Conservation (phyloP, 2,113 vertebrate genomes). For the Syngnathus scovelli region DNA sequence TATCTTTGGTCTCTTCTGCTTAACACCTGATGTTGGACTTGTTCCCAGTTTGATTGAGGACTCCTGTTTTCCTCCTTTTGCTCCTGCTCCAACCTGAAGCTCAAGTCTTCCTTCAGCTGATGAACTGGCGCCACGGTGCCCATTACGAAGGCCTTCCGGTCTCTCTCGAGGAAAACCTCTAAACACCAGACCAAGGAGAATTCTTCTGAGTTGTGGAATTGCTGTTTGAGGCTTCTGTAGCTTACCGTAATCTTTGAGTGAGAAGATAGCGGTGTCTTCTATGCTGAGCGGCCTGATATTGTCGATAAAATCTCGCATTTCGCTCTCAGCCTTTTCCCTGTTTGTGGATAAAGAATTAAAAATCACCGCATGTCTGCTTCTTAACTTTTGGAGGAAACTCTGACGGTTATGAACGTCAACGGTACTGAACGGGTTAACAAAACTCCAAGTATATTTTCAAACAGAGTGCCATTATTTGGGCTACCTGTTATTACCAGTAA, state of each 20-base stretch:
- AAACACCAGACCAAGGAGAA: slow-evolving; percentile 10
- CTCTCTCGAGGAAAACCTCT: slow-evolving; percentile 74
- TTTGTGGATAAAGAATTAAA: slow-evolving; percentile 31
- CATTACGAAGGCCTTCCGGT: slow-evolving; percentile 62
- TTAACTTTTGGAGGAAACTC: too few species aligned
- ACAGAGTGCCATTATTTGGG: neutral
- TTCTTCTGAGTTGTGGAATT: neutral
- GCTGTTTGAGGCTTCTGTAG: neutral
- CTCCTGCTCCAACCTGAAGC: slow-evolving; percentile 64
- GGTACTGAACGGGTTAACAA: neutral
- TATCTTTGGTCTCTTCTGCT: neutral
- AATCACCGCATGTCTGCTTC: neutral
- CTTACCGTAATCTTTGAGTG: slow-evolving; percentile 63
- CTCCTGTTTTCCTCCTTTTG: slow-evolving; percentile 33
- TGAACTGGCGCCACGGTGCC: slow-evolving; percentile 74
- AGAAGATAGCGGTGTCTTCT: slow-evolving; percentile 50
- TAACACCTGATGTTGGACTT: slow-evolving; percentile 77
- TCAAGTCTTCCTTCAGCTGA: slow-evolving; percentile 78
- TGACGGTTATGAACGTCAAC: neutral
- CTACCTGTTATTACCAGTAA: neutral
- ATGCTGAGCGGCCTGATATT: slow-evolving; percentile 51
- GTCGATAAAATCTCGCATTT: slow-evolving; percentile 73
- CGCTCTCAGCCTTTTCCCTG: slow-evolving; percentile 78
- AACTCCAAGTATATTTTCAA: neutral
- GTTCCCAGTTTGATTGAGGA: slow-evolving; percentile 46